Evolutionary conservation across 2,888 invertebrate genomes (phyloP), one percentile per base, ranked within the genome.

Genomic region (Diogma glabrata): DNA sequence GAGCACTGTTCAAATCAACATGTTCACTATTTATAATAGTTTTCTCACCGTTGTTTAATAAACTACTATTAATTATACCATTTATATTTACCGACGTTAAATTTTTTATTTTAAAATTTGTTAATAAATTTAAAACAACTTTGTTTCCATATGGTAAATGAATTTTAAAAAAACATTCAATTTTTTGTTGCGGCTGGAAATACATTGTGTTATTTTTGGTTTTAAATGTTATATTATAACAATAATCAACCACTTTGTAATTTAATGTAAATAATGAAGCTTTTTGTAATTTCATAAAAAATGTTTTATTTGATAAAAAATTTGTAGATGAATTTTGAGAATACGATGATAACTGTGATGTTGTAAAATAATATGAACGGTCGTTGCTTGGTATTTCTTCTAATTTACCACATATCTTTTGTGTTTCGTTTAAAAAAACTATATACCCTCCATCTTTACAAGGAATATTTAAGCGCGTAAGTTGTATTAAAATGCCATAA

Each of bases 101-200:
- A 14, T 50, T 30, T 23, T 14, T 14, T 19, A 23, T 22, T 19
- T 28, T 17, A 6, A 20, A 59, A 58, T 64, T 64, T 54, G 59
- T 62, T 53, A 53, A 77, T 78, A 72, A 77, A 75, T 65, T 76
- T 54, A 64, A 51, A 47, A 79, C 77, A 9, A 83, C 77, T 54
- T 78, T 71, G 65, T 82, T 80, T 3, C 85, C 84, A 61, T 80
- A 83, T 3, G 84, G 84, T 58, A 84, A 65, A 61, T 81, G 80
- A 50, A 84, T 79, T 58, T 74, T 73, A 65, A 82, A 84, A 20
- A 81, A 81, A 65, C 85, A 84, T 57, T 76, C 70, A 22, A 83
- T 66, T 43, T 76, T 75, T 12, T 72, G 69, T 2, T 72, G 74
- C 7, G 79, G 79, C 57, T 76, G 76, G 63, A 81, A 72, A 63